Conservation (phyloP, 2,113 vertebrate species). For the Pristiophorus japonicus region DNA sequence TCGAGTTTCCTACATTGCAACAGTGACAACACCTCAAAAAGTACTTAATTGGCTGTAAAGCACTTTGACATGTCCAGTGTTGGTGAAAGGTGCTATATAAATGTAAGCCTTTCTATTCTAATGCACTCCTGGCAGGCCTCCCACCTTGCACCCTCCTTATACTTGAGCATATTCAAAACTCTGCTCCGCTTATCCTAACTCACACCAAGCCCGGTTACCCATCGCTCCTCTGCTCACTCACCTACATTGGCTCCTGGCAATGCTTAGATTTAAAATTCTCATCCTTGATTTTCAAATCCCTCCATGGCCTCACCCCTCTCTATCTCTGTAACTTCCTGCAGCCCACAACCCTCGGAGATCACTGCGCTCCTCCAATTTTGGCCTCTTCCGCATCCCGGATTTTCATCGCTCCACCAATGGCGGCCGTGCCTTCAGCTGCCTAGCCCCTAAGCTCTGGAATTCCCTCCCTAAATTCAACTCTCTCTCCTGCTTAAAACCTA, state of each 20-base stretch:
- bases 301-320: not conserved
- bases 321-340: not conserved
- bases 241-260: not conserved
- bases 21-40: no score
- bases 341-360: not conserved
- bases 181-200: not conserved
- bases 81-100: no score
- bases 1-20: no score
- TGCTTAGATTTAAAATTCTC: not conserved
- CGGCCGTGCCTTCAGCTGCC: no score
- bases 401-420: no score
- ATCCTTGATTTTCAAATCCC: not conserved
- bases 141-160: not conserved
- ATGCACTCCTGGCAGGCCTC: not conserved
- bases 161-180: not conserved
- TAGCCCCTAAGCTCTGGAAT: not conserved
- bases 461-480: not conserved
- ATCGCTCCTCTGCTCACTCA: not conserved
- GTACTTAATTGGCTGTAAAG: no score
- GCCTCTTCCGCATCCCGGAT: not conserved
- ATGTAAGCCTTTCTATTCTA: not conserved
- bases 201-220: not conserved
- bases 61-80: no score
- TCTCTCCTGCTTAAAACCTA: not conserved
- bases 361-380: not conserved